Conservation (phyloP, 2,797 vertebrate species). For the Xerus rutilus region DNA sequence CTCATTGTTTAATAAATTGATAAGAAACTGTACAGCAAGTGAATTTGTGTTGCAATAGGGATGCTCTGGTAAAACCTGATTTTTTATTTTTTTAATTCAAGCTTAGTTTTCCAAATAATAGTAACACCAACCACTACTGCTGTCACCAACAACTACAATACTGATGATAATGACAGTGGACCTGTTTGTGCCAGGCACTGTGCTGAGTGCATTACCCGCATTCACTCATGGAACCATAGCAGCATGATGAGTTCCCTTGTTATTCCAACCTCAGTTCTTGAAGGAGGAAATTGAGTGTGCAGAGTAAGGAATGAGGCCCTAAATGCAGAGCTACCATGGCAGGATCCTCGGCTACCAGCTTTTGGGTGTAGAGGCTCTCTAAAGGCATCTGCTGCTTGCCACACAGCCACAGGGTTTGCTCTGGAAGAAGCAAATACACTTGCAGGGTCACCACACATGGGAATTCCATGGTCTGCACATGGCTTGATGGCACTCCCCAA, state of each 20-base stretch:
- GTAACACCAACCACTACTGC: too few relatives aligned
- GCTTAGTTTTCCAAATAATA: not conserved
- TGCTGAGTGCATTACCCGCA: too few relatives aligned
- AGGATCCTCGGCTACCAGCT: too few relatives aligned
- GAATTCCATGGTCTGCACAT: not conserved
- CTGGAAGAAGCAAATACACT: not conserved
- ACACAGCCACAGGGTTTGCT: rapidly evolving
- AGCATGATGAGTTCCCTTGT: rapidly evolving
- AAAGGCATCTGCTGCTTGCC: rapidly evolving
- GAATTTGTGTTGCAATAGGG: not conserved
- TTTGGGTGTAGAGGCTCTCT: not conserved
- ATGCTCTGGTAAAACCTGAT: not conserved
- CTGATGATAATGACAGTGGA: rapidly evolving
- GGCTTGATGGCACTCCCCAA: not conserved
- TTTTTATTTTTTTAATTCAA: not conserved
- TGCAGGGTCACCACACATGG: not conserved
- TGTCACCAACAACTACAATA: not conserved
- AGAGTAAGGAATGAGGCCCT: not conserved
- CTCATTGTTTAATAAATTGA: not conserved
- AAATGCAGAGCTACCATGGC: too few relatives aligned
- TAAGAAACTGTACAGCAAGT: not conserved
- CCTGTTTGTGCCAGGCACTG: rapidly evolving
- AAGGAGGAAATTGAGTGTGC: too few relatives aligned
- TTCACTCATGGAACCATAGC: too few relatives aligned
- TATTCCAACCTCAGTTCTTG: not conserved